A percentile compares a stretch with the other conserved stretches of the same genome.
phyloP scores from a whole-genome alignment of 37 sponge, comb jelly and placozoan species.

The Oscarella lobularis region DNA sequence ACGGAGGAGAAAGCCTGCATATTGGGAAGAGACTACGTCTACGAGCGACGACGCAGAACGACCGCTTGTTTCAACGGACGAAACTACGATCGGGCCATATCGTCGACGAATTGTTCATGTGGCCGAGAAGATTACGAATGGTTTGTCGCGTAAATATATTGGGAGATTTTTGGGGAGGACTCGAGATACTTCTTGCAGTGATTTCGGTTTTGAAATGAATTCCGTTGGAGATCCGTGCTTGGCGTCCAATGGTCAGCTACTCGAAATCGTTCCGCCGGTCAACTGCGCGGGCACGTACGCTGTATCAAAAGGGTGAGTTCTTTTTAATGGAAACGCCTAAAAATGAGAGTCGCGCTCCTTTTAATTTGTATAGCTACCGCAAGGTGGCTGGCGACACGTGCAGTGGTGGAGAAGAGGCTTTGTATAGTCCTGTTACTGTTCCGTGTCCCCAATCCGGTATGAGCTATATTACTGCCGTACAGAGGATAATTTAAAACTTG shows the following conservation, averaged over 20 bases:
- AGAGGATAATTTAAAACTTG: too few relatives aligned
- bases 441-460: neutral
- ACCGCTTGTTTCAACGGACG: slow-evolving; percentile 8
- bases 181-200: neutral
- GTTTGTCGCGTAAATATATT: neutral
- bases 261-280: neutral
- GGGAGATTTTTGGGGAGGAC: too few relatives aligned
- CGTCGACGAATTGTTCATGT: slow-evolving; percentile 10
- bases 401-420: neutral
- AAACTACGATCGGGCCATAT: slow-evolving; percentile 4
- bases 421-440: neutral
- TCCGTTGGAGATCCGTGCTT: neutral
- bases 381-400: neutral
- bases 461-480: too few relatives aligned
- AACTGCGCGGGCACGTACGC: neutral
- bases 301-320: neutral
- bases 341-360: too few relatives aligned
- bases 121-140: slow-evolving; percentile 23
- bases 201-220: neutral
- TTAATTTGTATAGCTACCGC: neutral
- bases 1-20: slow-evolving; percentile 12
- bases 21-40: neutral
- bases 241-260: neutral
- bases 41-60: slow-evolving; percentile 3
- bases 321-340: too few relatives aligned